phyloP scores from a whole-genome alignment of 2,888 invertebrate genomes.

The Campaea margaritaria region DNA sequence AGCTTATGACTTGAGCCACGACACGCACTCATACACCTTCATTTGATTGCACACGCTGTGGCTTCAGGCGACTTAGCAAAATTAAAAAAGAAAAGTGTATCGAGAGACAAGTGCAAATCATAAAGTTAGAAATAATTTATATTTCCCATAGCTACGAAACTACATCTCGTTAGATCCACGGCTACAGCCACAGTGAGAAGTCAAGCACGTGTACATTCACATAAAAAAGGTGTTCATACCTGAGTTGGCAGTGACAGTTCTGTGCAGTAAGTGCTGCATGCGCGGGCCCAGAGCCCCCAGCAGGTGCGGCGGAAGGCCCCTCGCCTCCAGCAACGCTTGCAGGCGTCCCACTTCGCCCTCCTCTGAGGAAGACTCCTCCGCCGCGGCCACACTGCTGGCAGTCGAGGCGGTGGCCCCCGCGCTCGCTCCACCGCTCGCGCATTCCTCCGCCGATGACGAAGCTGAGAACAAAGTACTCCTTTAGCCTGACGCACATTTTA shows the following conservation, averaged over 20 bases:
- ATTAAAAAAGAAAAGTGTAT: no score
- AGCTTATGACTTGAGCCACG: no score
- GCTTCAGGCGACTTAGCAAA: no score
- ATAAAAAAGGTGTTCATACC: no score
- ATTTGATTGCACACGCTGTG: no score
- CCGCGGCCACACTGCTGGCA: conserved; percentile 78
- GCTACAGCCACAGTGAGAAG: neutral
- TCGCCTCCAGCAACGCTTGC: conserved; percentile 96
- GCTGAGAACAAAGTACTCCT: conserved; percentile 44
- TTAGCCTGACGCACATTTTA: no score
- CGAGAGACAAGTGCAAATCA: no score
- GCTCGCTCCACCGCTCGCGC: conserved; percentile 60
- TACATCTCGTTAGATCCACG: neutral
- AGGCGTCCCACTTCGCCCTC: conserved; percentile 98
- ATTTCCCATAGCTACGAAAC: no score
- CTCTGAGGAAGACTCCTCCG: conserved; percentile 87
- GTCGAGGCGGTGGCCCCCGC: conserved; percentile 82
- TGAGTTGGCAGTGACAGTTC: conserved; percentile 93
- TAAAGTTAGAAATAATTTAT: no score
- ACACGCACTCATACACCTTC: no score
- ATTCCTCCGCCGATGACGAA: conserved; percentile 72
- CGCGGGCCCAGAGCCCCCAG: conserved; percentile 98
- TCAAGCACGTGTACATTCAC: no score
- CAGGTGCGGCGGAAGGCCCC: conserved; percentile 98
- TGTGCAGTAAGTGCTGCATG: conserved; percentile 97